Evolutionary conservation across 2,888 invertebrate genomes (phyloP).

Genomic region (Erynnis tages): DNA sequence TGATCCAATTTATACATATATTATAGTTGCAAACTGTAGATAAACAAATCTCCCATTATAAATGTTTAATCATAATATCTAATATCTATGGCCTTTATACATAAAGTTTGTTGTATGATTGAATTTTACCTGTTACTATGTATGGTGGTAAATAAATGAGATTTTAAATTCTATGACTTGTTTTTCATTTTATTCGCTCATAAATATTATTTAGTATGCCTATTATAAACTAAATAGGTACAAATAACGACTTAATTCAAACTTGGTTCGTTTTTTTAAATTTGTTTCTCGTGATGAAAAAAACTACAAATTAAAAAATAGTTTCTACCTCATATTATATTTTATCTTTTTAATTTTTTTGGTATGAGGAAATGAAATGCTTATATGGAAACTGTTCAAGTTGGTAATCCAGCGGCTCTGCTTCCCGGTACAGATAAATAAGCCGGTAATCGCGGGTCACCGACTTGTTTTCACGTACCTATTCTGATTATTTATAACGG

Average conservation of each 20-base stretch:
- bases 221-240: no score
- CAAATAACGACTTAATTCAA: no score
- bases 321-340: no score
- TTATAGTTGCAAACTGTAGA: constrained; percentile 33
- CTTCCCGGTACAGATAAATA: constrained; percentile 28
- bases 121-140: constrained; percentile 62
- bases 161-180: constrained; percentile 46
- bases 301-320: no score
- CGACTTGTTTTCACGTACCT: constrained; percentile 67
- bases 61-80: constrained; percentile 37
- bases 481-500: constrained; percentile 74
- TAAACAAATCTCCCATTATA: constrained; percentile 36
- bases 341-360: neutral
- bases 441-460: constrained; percentile 58
- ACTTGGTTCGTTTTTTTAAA: no score
- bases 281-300: no score
- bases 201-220: no score
- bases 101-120: constrained; percentile 56
- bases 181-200: constrained; percentile 36
- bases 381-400: constrained; percentile 10
- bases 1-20: constrained; percentile 42
- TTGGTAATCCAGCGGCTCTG: constrained; percentile 9
- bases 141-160: constrained; percentile 64
- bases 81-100: constrained; percentile 38
- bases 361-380: neutral